Base-by-base conservation (phyloP, 2,888 invertebrate species). In the Agrochola macilenta region DNA sequence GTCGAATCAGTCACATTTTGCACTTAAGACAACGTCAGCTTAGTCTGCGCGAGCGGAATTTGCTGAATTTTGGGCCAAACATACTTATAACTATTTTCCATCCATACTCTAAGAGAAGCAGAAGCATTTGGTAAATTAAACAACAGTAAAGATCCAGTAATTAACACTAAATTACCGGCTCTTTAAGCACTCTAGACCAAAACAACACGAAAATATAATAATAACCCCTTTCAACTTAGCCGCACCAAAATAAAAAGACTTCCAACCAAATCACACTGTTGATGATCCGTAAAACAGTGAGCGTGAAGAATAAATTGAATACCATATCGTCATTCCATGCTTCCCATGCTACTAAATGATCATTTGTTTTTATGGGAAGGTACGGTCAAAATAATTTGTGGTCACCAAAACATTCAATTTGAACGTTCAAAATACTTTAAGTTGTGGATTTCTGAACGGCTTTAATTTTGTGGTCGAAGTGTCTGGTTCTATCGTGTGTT, bases 251-350 rank as follows among this genome's bases (percentile, higher is more conserved):
- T 61, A 82, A 81, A 69, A 63, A 39, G 9, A 64, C 11, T 77
- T 77, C 78, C 80, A 89, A 82, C 85, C 69, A 74, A 88, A 87
- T 89, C 80, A 83, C 65, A 72, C 86, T 85, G 74, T 87, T 91
- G 92, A 93, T 91, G 93, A 89, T 79, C 89, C 88, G 84, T 89
- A 85, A 90, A 91, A 90, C 90, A 78, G 90, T 90, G 88, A 89
- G 88, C 90, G 88, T 88, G 88, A 90, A 90, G 89, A 79, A 81
- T 80, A 92, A 94, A 95, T 94, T 93, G 92, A 95, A 95, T 95
- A 93, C 92, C 93, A 93, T 94, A 94, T 91, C 92, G 94, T 91
- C 91, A 90, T 93, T 93, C 90, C 89, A 88, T 88, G 79, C 85
- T 85, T 85, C 86, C 83, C 80, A 80, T 80, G 65, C 79, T 81